Conservation (phyloP, 2,797 vertebrate species). For the Gymnopithys bicolor region DNA sequence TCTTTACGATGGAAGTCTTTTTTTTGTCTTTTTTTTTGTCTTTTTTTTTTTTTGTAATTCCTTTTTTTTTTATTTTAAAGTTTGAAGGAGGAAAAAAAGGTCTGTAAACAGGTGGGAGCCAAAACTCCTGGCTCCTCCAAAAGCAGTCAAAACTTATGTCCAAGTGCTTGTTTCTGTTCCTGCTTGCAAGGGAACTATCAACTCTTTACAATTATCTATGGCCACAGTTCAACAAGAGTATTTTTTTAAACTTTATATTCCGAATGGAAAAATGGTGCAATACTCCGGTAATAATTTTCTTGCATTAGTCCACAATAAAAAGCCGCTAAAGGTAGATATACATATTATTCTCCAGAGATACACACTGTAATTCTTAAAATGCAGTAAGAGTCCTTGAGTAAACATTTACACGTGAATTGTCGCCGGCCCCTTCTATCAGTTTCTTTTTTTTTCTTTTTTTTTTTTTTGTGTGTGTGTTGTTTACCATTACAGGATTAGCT, state of each 20-base stretch:
- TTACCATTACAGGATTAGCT: conserved; percentile 82
- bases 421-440: conserved; percentile 83
- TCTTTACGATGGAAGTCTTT: conserved; percentile 87
- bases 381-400: conserved; percentile 94
- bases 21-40: conserved; percentile 56
- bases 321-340: conserved; percentile 96
- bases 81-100: conserved; percentile 83
- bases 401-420: conserved; percentile 98
- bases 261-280: conserved; percentile 90
- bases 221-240: conserved; percentile 86
- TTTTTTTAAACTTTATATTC: conserved; percentile 78
- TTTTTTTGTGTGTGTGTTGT: conserved; percentile 64
- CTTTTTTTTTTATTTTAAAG: conserved; percentile 78
- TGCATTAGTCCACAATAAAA: conserved; percentile 92
- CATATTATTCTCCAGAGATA: conserved; percentile 91
- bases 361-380: conserved; percentile 85
- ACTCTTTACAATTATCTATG: conserved; percentile 88
- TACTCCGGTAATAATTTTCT: conserved; percentile 87
- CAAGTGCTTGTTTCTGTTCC: conserved; percentile 79
- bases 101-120: conserved; percentile 94
- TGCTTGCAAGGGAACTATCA: conserved; percentile 81
- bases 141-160: conserved; percentile 81
- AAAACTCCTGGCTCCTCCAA: conserved; percentile 74
- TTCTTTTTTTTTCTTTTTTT: conserved; percentile 62
- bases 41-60: conserved; percentile 56